These are phyloP conservation scores for Cynoglossus semilaevis DNA, from an alignment of 2,113 vertebrate genomes.

Conservation along the genomic window DNA sequence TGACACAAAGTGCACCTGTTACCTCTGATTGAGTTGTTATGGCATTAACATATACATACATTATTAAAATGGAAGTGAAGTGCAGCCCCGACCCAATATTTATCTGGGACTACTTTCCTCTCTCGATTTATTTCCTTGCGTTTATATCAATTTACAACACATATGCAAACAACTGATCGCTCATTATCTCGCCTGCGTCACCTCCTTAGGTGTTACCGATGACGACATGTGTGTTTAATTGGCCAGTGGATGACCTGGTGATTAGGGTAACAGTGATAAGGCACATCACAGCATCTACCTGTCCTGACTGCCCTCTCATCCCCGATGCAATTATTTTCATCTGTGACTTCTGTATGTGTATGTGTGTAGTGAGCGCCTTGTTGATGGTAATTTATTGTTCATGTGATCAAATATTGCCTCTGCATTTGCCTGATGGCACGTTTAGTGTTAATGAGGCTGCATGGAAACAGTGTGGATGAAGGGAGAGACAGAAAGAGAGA, in stretches of 20 bases:
- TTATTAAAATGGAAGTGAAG: too few species aligned
- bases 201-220: conserved; percentile 49
- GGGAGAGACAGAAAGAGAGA: conserved; percentile 28
- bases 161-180: not conserved
- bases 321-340: conserved; percentile 65
- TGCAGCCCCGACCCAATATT: too few species aligned
- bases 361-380: conserved; percentile 64
- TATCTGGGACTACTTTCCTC: not conserved
- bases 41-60: too few species aligned
- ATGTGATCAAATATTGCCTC: conserved; percentile 79
- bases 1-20: too few species aligned
- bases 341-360: conserved; percentile 45
- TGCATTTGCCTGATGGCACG: conserved; percentile 67
- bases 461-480: conserved; percentile 54
- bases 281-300: conserved; percentile 45
- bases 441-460: conserved; percentile 76
- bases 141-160: not conserved
- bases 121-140: not conserved
- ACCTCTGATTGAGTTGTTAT: too few species aligned
- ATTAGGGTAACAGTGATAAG: conserved; percentile 15
- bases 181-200: conserved; percentile 10
- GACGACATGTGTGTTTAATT: conserved; percentile 32
- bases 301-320: conserved; percentile 19
- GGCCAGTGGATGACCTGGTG: conserved; percentile 20
- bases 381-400: conserved; percentile 81